Percentiles rank a stretch among this genome's conserved stretches.
Evolutionary conservation across 1,140 invertebrate species (phyloP).

Genomic region (Diorhabda elongata): DNA sequence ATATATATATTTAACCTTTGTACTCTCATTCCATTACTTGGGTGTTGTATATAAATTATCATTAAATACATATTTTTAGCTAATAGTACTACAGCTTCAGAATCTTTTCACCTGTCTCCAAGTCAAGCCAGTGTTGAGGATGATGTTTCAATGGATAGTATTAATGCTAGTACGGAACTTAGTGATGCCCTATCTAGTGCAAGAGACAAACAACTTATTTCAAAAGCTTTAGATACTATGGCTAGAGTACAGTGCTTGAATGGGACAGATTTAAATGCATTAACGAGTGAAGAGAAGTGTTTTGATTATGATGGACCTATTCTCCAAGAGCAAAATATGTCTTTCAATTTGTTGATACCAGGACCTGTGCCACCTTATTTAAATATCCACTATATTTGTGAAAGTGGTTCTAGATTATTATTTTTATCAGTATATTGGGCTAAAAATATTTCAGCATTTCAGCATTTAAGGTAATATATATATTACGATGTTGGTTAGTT

Average conservation of each 20-base stretch:
- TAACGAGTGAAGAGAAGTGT: conserved; percentile 39
- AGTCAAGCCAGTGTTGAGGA: conserved; percentile 56
- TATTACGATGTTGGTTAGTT: no score
- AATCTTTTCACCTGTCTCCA: conserved; percentile 42
- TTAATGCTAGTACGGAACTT: conserved; percentile 55
- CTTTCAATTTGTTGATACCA: conserved; percentile 79
- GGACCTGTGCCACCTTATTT: conserved; percentile 75
- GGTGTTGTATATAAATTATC: no score
- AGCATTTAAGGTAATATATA: conserved; percentile 63
- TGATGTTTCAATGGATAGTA: conserved; percentile 54
- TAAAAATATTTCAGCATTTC: conserved; percentile 76
- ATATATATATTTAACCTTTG: no score
- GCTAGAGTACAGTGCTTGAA: conserved; percentile 53
- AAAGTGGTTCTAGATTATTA: conserved; percentile 82
- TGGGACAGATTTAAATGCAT: conserved; percentile 33
- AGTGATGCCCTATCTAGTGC: conserved; percentile 58
- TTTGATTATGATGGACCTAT: conserved; percentile 56
- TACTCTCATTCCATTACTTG: no score
- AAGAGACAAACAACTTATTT: conserved; percentile 65
- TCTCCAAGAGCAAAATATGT: conserved; percentile 62
- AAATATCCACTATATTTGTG: conserved; percentile 87
- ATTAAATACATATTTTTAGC: conserved; percentile 3
- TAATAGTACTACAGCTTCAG: conserved; percentile 29
- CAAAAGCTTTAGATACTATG: conserved; percentile 72
- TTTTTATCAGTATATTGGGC: conserved; percentile 89